Evolutionary conservation across 2,888 invertebrate genomes (phyloP), one percentile per base, ranked within the genome.

Genomic region (Pherbina coryleti): DNA sequence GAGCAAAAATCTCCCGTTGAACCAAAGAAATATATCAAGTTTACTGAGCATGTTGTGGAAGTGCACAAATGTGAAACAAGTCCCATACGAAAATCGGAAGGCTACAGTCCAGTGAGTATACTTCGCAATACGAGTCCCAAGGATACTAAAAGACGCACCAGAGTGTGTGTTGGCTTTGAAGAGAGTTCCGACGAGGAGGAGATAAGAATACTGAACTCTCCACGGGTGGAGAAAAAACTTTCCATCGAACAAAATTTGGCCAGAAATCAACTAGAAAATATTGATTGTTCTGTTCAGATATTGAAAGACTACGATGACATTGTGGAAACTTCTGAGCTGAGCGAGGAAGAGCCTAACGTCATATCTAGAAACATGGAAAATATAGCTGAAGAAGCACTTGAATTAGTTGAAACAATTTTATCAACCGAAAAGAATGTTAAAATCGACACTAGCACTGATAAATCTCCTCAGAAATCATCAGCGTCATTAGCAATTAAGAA

Each of bases 1-100:
- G 64, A 14, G 28, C 9, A 57, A 8, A 8, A 34, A 5, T 53
- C 34, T 3, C 72, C 77, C 3, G 51, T 57, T 0, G 80, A 78
- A 53, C 79, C 78, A 2, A 78, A 83, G 60, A 85, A 84, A 34
- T 87, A 85, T 0, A 84, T 86, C 0, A 87, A 86, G 64, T 84
- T 86, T 22, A 82, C 78, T 2, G 85, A 86, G 44, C 83, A 85
- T n/a, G 82, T 83, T 1, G 83, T 83, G 0, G 82, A 84, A 49
- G 72, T 85, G 31, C 83, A 84, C 19, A 60, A 84, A 14, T 75
- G 78, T 3, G 81, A 83, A 44, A 11, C 70, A 0, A 69, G 66
- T 44, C 78, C 81, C 0, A 76, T 82, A 72, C 83, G 82, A 60
- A 72, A 72, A 28, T 73, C 66, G 1, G 77, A 72, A 5, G 73